These are phyloP conservation scores for Phyllostomus hastatus DNA, from an alignment of 2,113 vertebrate species.

Conservation along the genomic window DNA sequence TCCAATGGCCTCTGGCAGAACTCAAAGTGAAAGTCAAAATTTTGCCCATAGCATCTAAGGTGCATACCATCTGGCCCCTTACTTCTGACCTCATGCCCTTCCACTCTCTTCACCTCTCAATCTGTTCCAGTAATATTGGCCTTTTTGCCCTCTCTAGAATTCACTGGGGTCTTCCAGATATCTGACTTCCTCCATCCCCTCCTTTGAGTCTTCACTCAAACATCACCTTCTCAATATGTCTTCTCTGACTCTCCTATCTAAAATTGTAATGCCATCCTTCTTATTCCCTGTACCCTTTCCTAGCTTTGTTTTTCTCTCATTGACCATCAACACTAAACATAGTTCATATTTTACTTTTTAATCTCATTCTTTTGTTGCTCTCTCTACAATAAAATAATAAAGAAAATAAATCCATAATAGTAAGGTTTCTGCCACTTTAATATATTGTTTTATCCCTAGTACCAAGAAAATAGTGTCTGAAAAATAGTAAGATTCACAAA, in stretches of 20 bases:
- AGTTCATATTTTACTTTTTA: background rate
- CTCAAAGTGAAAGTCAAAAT: background rate
- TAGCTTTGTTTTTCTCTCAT: background rate
- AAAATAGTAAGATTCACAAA: background rate
- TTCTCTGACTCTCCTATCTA: too few species aligned
- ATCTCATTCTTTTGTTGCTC: background rate
- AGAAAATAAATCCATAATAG: background rate
- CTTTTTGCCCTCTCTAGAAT: background rate
- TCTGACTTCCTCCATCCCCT: background rate
- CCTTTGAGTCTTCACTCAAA: background rate
- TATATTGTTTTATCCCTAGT: too few species aligned
- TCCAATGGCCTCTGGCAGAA: background rate
- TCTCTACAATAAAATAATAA: background rate
- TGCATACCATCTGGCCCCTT: too few species aligned
- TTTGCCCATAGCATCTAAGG: background rate
- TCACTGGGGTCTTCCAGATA: background rate
- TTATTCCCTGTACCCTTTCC: accelerated
- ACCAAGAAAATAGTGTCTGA: background rate
- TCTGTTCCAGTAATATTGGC: background rate
- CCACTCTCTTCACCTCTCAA: background rate
- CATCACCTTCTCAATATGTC: accelerated
- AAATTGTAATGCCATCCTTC: background rate
- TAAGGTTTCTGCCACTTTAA: background rate
- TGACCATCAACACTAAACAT: background rate
- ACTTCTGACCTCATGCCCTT: background rate